phyloP scores from a whole-genome alignment of 2,888 invertebrate genomes.

The Callosobruchus maculatus region DNA sequence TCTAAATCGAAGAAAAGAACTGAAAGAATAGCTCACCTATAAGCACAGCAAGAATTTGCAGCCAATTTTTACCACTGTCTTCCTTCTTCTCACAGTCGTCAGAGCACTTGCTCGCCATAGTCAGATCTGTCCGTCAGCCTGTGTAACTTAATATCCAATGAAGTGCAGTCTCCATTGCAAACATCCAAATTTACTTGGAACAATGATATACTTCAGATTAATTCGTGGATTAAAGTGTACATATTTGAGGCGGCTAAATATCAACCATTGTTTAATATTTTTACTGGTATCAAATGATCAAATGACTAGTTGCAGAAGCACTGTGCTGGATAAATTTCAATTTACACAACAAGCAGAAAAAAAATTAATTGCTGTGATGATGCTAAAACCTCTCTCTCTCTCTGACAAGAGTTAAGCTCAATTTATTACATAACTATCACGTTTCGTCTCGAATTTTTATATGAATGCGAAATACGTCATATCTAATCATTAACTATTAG shows the following conservation, averaged over 20 bases:
- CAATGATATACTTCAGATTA: too few species aligned
- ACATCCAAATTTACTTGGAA: background rate
- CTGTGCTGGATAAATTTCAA: too few species aligned
- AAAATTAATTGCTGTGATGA: too few species aligned
- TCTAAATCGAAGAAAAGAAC: too few species aligned
- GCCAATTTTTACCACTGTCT: background rate
- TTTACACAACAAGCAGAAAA: too few species aligned
- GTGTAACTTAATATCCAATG: background rate
- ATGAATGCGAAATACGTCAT: background rate
- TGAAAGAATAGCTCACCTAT: background rate
- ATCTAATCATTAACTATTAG: background rate
- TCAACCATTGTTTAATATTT: background rate
- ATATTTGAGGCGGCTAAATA: background rate
- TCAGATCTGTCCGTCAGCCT: background rate
- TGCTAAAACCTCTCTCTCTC: too few species aligned
- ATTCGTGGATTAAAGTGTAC: background rate
- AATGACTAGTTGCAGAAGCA: too few species aligned
- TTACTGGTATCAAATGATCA: too few species aligned
- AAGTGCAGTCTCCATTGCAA: background rate
- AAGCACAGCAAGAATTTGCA: background rate
- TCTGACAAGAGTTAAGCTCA: too few species aligned
- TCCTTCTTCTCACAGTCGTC: background rate
- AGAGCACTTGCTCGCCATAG: background rate
- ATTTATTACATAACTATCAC: too few species aligned
- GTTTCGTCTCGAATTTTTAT: too few species aligned